phyloP scores from a whole-genome alignment of 2,888 invertebrate genomes.

The Adineta ricciae region DNA sequence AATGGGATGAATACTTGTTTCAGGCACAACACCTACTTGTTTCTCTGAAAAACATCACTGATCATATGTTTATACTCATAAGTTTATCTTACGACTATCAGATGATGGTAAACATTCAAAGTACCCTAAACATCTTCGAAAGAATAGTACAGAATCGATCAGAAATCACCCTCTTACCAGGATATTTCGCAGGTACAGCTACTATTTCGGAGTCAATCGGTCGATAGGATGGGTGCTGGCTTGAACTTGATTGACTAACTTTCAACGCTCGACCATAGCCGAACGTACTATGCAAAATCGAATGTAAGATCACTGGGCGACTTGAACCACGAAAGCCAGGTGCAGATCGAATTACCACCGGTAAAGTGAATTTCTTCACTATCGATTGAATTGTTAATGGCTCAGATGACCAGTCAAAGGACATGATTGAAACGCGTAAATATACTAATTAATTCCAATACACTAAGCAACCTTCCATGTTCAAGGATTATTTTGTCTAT shows the following conservation, averaged over 20 bases:
- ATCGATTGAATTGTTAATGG: not conserved
- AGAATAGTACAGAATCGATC: not conserved
- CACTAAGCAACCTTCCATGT: not conserved
- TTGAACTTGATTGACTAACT: not conserved
- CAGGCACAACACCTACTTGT: not conserved
- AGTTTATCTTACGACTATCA: not conserved
- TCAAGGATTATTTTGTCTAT: not conserved
- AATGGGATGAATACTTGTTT: not conserved
- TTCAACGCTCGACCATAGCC: not conserved
- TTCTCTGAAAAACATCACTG: not conserved
- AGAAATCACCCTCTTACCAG: not conserved
- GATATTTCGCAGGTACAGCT: not conserved
- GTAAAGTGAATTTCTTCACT: not conserved
- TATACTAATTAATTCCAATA: not conserved
- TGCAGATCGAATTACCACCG: not conserved
- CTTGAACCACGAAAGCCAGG: not conserved
- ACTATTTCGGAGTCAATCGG: not conserved
- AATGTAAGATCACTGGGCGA: not conserved
- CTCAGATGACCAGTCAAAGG: not conserved
- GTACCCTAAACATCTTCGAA: not conserved
- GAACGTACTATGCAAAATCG: not conserved
- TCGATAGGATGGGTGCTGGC: not conserved
- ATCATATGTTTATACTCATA: no score
- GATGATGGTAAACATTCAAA: not conserved
- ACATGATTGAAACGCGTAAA: not conserved